Evolutionary conservation across 2,888 invertebrate genomes (phyloP), one percentile per base, ranked within the genome.

Genomic region (Agelastica alni): DNA sequence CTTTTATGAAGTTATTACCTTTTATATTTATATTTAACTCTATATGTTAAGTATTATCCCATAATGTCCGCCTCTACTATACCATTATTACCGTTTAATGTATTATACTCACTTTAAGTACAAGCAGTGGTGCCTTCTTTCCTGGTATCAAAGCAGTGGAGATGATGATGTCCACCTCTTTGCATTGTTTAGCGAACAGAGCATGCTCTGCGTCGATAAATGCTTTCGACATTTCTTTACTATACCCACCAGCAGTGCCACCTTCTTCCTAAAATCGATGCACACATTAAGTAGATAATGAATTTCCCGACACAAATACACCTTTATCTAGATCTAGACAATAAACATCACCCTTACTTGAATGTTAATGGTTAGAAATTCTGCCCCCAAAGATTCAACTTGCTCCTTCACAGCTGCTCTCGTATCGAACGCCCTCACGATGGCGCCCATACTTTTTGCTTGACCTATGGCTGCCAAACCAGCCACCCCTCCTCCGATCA

Each of bases 141-240:
- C 93, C 93, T 9, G 94, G 94, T 65, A 94, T 93, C 9, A 94
- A 82, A 3, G 93, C 93, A 1, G 94, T 94, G n/a, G 88, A 86
- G 68, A 94, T 93, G 62, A 94, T 83, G 30, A 94, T 86, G 70
- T 94, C 94, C 0, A 93, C 89, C 54, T 90, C 89, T 70, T 86
- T 85, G 39, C 90, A 86, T 72, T 94, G 93, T 67, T 86, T 88
- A n/a, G 89, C 91, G 68, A 94, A 90, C 49, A 94, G 78, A 1
- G 87, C 90, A 78, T 91, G 86, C 74, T 94, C 93, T 0, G 93
- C 93, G 51, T 87, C 85, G 58, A 93, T 85, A 75, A 93, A 94
- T 72, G 87, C 90, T 64, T 89, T 83, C 26, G 89, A 89, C 91
- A 92, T 91, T 76, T 89, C 89, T 73, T 92, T 93, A 26, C 91